Conservation (phyloP, 2,888 invertebrate genomes). For the Siphonodentalium dalli region DNA sequence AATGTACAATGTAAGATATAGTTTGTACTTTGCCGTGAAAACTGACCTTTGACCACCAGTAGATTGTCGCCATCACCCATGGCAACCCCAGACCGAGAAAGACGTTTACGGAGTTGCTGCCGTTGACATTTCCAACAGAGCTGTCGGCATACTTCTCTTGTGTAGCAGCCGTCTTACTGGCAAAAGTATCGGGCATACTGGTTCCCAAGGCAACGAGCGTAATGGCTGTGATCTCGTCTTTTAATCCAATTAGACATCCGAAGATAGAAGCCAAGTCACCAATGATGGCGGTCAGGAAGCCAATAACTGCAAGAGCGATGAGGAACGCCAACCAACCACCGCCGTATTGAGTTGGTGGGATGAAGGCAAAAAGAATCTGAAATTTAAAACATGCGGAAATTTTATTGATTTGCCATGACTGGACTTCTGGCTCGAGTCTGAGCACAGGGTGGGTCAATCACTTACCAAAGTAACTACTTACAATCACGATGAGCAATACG, state of each 20-base stretch:
- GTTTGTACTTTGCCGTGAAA: too few relatives aligned
- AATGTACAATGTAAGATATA: too few relatives aligned
- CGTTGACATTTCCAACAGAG: slow-evolving; percentile 72
- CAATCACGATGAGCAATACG: not conserved
- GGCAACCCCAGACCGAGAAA: slow-evolving; percentile 73
- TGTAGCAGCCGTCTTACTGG: slow-evolving; percentile 70
- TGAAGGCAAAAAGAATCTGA: slow-evolving; percentile 68
- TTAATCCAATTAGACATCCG: slow-evolving; percentile 70
- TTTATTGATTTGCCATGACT: too few relatives aligned
- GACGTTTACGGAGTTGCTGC: slow-evolving; percentile 73
- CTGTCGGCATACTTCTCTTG: slow-evolving; percentile 71
- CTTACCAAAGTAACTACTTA: too few relatives aligned
- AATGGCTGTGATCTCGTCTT: slow-evolving; percentile 68
- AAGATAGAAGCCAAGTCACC: slow-evolving; percentile 71
- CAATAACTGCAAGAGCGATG: slow-evolving; percentile 69
- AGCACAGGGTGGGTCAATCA: not conserved
- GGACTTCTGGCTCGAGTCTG: not conserved
- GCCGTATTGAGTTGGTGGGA: slow-evolving; percentile 68
- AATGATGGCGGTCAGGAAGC: slow-evolving; percentile 70
- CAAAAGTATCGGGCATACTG: slow-evolving; percentile 72
- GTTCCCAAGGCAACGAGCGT: slow-evolving; percentile 71
- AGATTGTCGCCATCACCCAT: slow-evolving; percentile 71
- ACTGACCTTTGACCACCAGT: slow-evolving; percentile 58
- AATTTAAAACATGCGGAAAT: too few relatives aligned
- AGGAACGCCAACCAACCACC: slow-evolving; percentile 71